Percentiles rank a stretch among this genome's conserved stretches.
Evolutionary conservation across 2,113 vertebrate species (phyloP).

Genomic region (Cyprinus carpio): DNA sequence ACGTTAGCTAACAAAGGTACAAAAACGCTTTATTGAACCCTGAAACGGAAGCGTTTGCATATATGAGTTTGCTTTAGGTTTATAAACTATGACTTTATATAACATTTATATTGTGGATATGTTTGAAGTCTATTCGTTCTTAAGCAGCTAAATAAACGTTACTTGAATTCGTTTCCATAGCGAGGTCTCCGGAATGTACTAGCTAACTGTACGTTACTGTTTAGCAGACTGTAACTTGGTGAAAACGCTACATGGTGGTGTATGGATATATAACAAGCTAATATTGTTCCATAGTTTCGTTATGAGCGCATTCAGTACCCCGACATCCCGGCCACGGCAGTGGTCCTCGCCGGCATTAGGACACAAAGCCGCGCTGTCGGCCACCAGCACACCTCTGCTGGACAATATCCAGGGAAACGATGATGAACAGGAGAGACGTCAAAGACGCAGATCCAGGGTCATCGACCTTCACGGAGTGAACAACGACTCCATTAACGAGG

Average conservation of each 20-base stretch:
- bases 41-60: not conserved
- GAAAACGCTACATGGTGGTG: not conserved
- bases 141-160: not conserved
- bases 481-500: conserved; percentile 72
- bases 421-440: conserved; percentile 85
- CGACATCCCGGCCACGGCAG: conserved; percentile 62
- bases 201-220: not conserved
- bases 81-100: not conserved
- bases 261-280: not conserved
- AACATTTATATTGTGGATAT: not conserved
- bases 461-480: conserved; percentile 77
- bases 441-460: conserved; percentile 83
- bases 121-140: not conserved
- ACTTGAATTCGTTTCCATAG: not conserved
- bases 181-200: not conserved
- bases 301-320: conserved; percentile 74
- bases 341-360: conserved; percentile 70
- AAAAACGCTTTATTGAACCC: not conserved
- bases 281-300: not conserved
- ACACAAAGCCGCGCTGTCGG: conserved; percentile 66
- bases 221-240: not conserved
- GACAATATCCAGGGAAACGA: conserved; percentile 84
- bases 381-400: conserved; percentile 76
- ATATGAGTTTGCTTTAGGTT: too few relatives aligned
- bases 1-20: not conserved